Conservation (phyloP, 2,797 vertebrate species). For the Caiman crocodilus region DNA sequence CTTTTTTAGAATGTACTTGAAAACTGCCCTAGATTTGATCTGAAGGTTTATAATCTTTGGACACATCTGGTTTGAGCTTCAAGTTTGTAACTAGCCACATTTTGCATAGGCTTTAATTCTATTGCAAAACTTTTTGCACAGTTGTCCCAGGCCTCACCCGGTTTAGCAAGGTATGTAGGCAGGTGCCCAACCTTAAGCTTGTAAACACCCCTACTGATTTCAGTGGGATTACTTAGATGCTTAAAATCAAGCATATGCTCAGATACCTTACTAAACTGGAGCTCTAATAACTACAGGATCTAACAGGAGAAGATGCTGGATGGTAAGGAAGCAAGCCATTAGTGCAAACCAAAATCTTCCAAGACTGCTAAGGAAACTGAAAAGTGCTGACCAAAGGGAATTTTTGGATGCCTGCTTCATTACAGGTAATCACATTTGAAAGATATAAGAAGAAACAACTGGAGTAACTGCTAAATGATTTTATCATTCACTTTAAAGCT, state of each 20-base stretch:
- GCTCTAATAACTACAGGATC: background rate
- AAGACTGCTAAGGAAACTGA: background rate
- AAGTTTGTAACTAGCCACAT: background rate
- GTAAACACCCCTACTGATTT: background rate
- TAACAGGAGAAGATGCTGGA: background rate
- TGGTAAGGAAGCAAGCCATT: background rate
- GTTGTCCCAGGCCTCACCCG: background rate
- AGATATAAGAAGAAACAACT: background rate
- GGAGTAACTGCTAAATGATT: background rate
- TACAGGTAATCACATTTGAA: background rate
- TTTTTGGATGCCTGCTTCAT: background rate
- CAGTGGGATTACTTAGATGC: background rate
- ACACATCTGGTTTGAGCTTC: background rate
- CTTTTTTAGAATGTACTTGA: background rate
- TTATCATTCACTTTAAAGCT: conserved; percentile 1
- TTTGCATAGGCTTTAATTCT: background rate
- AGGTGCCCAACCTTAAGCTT: background rate
- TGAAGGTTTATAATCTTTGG: background rate
- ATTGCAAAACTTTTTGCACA: background rate
- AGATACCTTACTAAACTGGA: background rate
- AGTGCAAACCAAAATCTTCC: background rate
- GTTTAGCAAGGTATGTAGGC: background rate
- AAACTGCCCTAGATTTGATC: background rate
- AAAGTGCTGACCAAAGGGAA: background rate
- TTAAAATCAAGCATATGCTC: background rate